Conservation (phyloP, 2,888 invertebrate species). For the Hydropsyche betteni region DNA sequence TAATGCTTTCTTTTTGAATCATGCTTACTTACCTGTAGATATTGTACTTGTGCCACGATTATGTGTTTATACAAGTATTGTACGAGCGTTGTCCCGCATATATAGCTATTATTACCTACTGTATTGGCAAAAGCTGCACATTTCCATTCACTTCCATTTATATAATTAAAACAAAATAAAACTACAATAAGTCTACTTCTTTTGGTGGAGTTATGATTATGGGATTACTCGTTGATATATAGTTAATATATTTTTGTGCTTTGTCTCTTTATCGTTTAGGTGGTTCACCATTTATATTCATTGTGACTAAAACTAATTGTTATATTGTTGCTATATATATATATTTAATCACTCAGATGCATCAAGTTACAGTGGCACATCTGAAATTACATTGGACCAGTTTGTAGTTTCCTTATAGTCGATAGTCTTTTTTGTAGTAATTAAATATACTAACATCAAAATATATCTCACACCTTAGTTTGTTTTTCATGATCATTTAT, state of each 20-base stretch:
- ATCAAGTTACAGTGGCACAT: conserved; percentile 48
- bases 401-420: conserved; percentile 46
- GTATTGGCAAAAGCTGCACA: conserved; percentile 51
- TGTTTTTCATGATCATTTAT: conserved; percentile 22
- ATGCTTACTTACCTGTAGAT: conserved; percentile 54
- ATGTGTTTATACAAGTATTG: conserved; percentile 50
- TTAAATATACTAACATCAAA: conserved; percentile 46
- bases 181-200: conserved; percentile 18
- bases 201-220: conserved; percentile 48
- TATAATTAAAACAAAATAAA: conserved; percentile 15
- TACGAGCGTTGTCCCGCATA: conserved; percentile 51
- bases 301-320: conserved; percentile 49
- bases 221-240: conserved; percentile 45
- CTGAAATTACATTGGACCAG: conserved; percentile 46
- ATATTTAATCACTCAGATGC: conserved; percentile 45
- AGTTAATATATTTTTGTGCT: conserved; percentile 48
- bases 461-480: conserved; percentile 39
- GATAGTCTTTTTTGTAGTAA: conserved; percentile 46
- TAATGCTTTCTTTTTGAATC: conserved; percentile 64
- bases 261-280: conserved; percentile 45
- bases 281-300: conserved; percentile 47
- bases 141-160: conserved; percentile 49
- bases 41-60: conserved; percentile 51
- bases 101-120: conserved; percentile 47
- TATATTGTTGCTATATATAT: conserved; percentile 19